Conservation (phyloP, 2,797 vertebrate species). For the Xerus rutilus region DNA sequence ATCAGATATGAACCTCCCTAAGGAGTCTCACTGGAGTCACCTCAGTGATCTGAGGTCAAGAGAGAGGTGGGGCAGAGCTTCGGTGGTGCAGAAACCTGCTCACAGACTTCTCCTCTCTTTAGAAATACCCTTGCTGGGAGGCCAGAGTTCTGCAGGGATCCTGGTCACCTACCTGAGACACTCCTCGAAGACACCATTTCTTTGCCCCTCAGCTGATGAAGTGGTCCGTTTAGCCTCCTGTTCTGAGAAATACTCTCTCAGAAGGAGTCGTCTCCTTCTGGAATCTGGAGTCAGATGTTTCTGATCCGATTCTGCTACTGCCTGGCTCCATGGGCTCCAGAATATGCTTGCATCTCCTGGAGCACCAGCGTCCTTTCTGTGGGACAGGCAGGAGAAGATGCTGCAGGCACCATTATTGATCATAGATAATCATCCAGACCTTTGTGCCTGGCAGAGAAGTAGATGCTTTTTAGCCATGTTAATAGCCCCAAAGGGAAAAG, state of each 20-base stretch:
- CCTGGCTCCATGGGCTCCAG: rapidly evolving
- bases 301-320: no score
- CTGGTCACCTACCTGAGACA: rapidly evolving
- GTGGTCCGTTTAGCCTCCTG: rapidly evolving
- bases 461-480: background rate
- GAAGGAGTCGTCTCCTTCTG: no score
- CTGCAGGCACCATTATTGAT: rapidly evolving
- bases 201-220: rapidly evolving
- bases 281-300: background rate
- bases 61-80: rapidly evolving
- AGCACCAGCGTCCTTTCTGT: no score
- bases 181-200: rapidly evolving
- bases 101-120: rapidly evolving
- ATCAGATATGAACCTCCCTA: no score
- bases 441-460: rapidly evolving
- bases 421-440: rapidly evolving
- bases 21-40: rapidly evolving
- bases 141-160: background rate
- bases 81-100: rapidly evolving
- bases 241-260: no score
- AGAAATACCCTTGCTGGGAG: rapidly evolving
- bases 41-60: background rate
- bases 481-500: background rate
- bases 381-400: no score
- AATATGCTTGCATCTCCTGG: background rate